Conservation (phyloP, 2,797 vertebrate species). For the Semotilus atromaculatus region DNA sequence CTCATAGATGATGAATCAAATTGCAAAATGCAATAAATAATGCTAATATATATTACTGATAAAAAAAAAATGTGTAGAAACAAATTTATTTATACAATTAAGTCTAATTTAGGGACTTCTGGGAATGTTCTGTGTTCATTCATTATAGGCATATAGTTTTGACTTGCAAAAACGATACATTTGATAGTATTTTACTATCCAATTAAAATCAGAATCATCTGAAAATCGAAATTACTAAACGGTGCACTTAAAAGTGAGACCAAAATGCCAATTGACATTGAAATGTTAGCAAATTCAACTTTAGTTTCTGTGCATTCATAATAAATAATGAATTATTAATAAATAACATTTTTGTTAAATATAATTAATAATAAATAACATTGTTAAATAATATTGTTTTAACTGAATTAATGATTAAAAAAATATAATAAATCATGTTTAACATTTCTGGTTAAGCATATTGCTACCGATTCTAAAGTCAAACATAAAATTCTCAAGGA, state of each 20-base stretch:
- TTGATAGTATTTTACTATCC: too few relatives aligned
- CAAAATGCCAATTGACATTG: neutral
- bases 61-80: neutral
- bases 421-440: neutral
- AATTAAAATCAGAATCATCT: neutral
- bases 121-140: neutral
- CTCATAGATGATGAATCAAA: neutral
- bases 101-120: neutral
- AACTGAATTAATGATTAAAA: neutral
- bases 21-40: too few relatives aligned
- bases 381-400: neutral
- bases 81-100: neutral
- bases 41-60: neutral
- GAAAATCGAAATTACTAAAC: neutral
- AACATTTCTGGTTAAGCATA: neutral
- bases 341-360: too few relatives aligned
- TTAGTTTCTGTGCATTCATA: slow-evolving; percentile 20
- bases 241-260: neutral
- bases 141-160: neutral
- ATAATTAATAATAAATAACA: neutral
- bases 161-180: too few relatives aligned
- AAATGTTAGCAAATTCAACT: slow-evolving; percentile 34
- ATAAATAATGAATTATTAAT: neutral
- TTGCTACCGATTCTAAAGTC: slow-evolving; percentile 55
- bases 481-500: slow-evolving; percentile 65